Evolutionary conservation across 2,888 invertebrate genomes (phyloP), one percentile per base, ranked within the genome.

Genomic region (Rosalia funebris): DNA sequence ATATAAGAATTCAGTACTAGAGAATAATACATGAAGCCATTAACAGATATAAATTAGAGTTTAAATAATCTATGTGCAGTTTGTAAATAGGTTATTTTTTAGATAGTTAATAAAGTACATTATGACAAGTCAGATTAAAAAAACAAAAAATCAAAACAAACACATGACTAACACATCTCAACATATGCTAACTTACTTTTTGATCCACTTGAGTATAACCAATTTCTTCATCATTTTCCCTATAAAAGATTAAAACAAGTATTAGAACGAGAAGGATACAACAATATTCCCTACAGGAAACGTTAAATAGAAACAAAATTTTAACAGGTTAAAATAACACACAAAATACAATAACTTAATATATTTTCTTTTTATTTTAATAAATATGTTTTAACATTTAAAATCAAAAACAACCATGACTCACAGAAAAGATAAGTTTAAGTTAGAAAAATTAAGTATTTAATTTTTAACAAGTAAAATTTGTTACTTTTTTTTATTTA

Each of bases 211-310:
- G 90, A 2, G 91, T 91, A 79, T 93, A 88, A 56, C 93, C 92
- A 67, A 96, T 89, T 73, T 91, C 88, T 78, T 95, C 92, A 77
- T 96, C 96, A 75, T 95, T 92, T 81, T 95, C 95, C 78, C 95
- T 95, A 86, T 63, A 85, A 86, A 79, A 72, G 69, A 68, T 42
- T 32, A 53, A 62, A 68, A 48, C 57, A 65, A 62, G 41, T 42
- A 45, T 62, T 64, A 63, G 55, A 44, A 41, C 41, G 53, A 52
- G 50, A 60, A n/a, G 55, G 12, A 25, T 42, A 54, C 20, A 16
- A 7, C n/a, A n/a, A n/a, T n/a, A 37, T 10, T 42, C 39, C 57
- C 61, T 56, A 62, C 20, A 48, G 50, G 57, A 39, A 41, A 46
- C 54, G 65, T 69, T 68, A 65, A 60, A 62, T 11, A 34, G 5